Percentiles rank a stretch among this genome's conserved stretches.
phyloP scores from a whole-genome alignment of 2,113 vertebrate species.

The Hippopotamus amphibius region DNA sequence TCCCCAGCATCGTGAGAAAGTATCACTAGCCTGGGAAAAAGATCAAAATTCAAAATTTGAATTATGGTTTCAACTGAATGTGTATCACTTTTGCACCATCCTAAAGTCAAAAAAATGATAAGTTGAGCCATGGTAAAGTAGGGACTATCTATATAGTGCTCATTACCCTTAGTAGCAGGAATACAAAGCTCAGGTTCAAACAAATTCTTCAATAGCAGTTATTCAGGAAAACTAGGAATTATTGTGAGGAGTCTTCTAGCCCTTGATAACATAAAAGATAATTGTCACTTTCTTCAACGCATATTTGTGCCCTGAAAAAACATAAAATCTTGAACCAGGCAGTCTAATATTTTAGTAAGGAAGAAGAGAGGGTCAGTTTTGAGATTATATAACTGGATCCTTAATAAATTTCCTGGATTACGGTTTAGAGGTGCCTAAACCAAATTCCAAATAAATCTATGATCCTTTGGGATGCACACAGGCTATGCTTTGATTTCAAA shows the following conservation, averaged over 20 bases:
- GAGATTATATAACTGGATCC: neutral
- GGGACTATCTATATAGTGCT: neutral
- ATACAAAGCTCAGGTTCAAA: neutral
- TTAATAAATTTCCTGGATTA: neutral
- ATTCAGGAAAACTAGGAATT: neutral
- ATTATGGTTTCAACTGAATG: neutral
- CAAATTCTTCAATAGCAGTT: neutral
- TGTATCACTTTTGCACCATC: neutral
- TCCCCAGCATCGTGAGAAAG: neutral
- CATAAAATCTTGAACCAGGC: neutral
- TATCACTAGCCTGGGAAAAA: neutral
- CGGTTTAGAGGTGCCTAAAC: neutral
- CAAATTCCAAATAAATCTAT: slow-evolving; percentile 19
- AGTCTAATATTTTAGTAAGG: neutral
- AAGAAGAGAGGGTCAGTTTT: neutral
- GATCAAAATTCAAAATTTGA: neutral
- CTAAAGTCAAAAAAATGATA: neutral
- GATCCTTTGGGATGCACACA: neutral
- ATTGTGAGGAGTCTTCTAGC: neutral
- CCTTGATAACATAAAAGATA: neutral
- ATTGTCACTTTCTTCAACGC: neutral
- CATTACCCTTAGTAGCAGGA: neutral
- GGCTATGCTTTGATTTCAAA: neutral
- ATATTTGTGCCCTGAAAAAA: neutral
- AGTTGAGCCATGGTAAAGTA: neutral